Percentiles rank a stretch among this genome's conserved stretches.
Conservation (phyloP, 2,113 vertebrate species). For the Nycticryphes semicollaris region DNA sequence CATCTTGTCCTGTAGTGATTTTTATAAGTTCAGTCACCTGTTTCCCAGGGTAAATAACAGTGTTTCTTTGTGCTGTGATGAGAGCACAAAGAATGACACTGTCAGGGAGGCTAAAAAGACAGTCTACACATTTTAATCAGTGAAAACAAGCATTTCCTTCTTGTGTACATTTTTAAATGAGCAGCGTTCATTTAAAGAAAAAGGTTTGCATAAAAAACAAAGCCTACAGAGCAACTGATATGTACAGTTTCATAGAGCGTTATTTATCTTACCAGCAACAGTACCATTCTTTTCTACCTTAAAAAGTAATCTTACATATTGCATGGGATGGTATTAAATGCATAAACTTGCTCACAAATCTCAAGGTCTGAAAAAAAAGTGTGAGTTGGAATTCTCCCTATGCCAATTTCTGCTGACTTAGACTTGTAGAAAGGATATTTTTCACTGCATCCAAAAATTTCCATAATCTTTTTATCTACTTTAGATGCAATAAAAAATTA, state of each 20-base stretch:
- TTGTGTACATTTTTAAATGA: constrained; percentile 45
- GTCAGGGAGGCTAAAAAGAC: constrained; percentile 8
- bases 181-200: not conserved
- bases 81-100: not conserved
- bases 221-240: not conserved
- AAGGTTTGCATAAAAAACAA: not conserved
- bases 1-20: constrained; percentile 93
- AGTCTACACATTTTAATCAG: constrained; percentile 44
- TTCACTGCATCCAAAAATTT: not conserved
- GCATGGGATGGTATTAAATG: not conserved
- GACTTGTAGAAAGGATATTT: not conserved
- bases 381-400: not conserved
- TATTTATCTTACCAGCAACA: not conserved
- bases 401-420: not conserved
- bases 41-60: constrained; percentile 87
- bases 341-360: not conserved
- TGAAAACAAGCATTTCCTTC: constrained; percentile 13
- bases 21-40: constrained; percentile 97
- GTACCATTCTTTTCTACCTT: not conserved
- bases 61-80: constrained; percentile 62
- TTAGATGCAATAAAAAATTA: not conserved
- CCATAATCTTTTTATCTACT: not conserved
- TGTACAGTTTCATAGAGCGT: not conserved
- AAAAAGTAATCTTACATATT: not conserved
- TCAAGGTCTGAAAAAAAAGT: not conserved